Percentiles rank a stretch among this genome's conserved stretches.
Conservation (phyloP, 2,888 invertebrate species). For the Oligia fasciuncula region DNA sequence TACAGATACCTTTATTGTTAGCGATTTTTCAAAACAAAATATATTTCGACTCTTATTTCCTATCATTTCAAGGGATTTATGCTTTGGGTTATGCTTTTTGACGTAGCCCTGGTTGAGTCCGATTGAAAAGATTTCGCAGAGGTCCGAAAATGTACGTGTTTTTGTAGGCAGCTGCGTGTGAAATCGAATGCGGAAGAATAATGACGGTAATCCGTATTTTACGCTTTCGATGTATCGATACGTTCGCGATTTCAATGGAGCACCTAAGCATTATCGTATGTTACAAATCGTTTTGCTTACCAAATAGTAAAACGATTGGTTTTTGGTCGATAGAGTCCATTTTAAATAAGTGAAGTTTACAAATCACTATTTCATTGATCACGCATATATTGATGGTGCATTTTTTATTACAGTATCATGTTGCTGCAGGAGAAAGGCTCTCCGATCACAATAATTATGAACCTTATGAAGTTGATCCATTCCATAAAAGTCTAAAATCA, state of each 20-base stretch:
- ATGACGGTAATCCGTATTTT: constrained; percentile 63
- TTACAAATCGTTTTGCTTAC: constrained; percentile 35
- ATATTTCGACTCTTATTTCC: constrained; percentile 76
- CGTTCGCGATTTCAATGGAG: constrained; percentile 47
- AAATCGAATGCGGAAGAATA: constrained; percentile 51
- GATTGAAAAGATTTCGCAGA: constrained; percentile 52
- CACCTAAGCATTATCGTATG: constrained; percentile 39
- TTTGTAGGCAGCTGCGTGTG: constrained; percentile 48
- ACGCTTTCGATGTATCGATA: constrained; percentile 44
- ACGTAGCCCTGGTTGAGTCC: constrained; percentile 36
- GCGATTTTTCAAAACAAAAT: constrained; percentile 84
- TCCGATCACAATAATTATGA: neutral
- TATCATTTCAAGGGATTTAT: constrained; percentile 72
- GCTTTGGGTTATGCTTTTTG: constrained; percentile 64
- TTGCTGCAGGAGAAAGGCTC: neutral
- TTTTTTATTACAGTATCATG: neutral
- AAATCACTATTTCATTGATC: neutral
- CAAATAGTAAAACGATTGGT: constrained; percentile 30
- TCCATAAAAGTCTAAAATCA: neutral
- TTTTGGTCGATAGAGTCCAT: constrained; percentile 17
- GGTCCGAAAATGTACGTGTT: constrained; percentile 50
- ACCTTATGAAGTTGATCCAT: neutral
- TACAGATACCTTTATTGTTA: constrained; percentile 81
- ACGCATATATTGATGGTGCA: neutral
- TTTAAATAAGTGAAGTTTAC: constrained; percentile 2